A percentile compares a stretch with the other conserved stretches of the same genome.
These are phyloP conservation scores for Lucilia cuprina DNA, from an alignment of 1,140 invertebrate genomes.

Conservation along the genomic window DNA sequence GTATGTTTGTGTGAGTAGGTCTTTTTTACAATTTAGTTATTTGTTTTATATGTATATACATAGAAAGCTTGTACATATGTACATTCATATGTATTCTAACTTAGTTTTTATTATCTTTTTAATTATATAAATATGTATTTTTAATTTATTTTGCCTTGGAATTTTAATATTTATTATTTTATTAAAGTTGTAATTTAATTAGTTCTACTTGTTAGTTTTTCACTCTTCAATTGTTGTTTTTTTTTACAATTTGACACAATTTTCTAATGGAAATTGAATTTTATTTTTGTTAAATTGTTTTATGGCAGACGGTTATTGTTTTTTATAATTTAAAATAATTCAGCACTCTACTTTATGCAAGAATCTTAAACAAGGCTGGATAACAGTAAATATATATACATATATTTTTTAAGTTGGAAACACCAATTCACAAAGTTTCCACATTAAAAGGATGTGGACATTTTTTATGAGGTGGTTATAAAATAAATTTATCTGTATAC, in stretches of 20 bases:
- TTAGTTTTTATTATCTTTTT: neutral
- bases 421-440: too few relatives aligned
- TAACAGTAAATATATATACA: too few relatives aligned
- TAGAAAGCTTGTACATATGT: slow-evolving; percentile 1
- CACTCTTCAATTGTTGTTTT: neutral
- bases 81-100: neutral
- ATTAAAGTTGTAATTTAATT: neutral
- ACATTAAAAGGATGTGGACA: too few relatives aligned
- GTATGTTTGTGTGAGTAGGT: neutral
- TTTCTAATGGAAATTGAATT: neutral
- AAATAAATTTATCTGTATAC: too few relatives aligned
- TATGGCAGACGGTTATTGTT: neutral
- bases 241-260: slow-evolving; percentile 1
- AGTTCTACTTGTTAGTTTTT: neutral
- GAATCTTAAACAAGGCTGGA: too few relatives aligned
- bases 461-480: too few relatives aligned
- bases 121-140: neutral
- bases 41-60: neutral
- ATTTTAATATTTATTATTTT: neutral
- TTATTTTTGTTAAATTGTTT: neutral
- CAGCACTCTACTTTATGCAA: neutral
- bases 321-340: neutral
- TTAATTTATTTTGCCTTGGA: slow-evolving; percentile 3
- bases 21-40: neutral
- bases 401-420: too few relatives aligned